Percentiles rank a stretch among this genome's conserved stretches.
phyloP scores from a whole-genome alignment of 2,113 vertebrate genomes.

The Colossoma macropomum region DNA sequence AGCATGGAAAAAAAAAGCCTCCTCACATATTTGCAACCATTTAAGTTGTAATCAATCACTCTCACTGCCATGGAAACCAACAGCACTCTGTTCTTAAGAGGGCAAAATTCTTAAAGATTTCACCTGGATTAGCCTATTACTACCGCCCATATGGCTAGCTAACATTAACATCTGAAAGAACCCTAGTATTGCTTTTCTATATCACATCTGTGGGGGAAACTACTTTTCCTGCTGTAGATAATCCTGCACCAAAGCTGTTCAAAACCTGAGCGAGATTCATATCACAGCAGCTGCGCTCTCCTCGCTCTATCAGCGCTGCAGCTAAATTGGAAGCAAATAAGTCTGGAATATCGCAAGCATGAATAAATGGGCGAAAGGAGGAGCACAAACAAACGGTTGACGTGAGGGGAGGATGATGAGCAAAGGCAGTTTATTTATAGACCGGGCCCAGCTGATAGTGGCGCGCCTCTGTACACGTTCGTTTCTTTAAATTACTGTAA shows the following conservation, averaged over 20 bases:
- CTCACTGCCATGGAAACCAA: not conserved
- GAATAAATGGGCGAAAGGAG: conserved; percentile 37
- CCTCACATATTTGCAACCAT: not conserved
- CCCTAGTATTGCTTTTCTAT: too few species aligned
- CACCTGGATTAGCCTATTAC: not conserved
- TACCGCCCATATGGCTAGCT: not conserved
- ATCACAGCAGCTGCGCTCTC: conserved; percentile 19
- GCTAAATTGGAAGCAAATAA: conserved; percentile 31
- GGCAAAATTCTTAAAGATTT: not conserved
- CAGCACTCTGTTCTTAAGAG: not conserved
- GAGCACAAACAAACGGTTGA: conserved; percentile 45
- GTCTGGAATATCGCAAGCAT: conserved; percentile 6
- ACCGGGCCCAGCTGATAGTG: conserved; percentile 46
- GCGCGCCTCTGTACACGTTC: conserved; percentile 48
- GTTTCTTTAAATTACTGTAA: conserved; percentile 64
- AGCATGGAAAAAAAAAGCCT: not conserved
- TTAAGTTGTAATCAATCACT: not conserved
- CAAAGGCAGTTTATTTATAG: conserved; percentile 60
- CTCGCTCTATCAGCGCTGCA: not conserved
- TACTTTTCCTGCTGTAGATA: not conserved
- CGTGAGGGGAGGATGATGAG: conserved; percentile 48
- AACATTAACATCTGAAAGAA: too few species aligned
- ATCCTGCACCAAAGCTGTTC: not conserved
- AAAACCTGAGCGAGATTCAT: not conserved
- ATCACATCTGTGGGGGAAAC: too few species aligned